Evolutionary conservation across 2,797 vertebrate species (phyloP).

Genomic region (Podarcis siculus): DNA sequence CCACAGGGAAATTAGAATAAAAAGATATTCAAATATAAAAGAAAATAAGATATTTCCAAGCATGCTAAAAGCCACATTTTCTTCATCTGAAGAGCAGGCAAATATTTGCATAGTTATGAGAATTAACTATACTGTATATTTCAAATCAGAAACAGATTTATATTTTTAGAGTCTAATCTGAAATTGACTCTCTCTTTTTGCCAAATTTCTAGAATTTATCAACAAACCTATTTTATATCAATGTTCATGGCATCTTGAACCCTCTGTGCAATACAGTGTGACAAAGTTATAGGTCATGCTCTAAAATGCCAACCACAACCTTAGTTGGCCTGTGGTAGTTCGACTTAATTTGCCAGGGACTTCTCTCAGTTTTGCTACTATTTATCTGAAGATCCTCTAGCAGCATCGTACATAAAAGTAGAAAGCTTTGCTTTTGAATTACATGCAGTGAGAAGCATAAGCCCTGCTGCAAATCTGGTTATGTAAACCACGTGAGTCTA

Average conservation of each 20-base stretch:
- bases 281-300: not conserved
- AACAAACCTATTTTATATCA: not conserved
- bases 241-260: not conserved
- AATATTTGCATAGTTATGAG: no score
- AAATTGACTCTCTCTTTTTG: not conserved
- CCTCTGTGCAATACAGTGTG: not conserved
- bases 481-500: constrained; percentile 34
- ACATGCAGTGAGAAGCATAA: not conserved
- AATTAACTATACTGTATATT: not conserved
- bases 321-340: accelerated
- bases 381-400: not conserved
- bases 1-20: no score
- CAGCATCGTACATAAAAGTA: not conserved
- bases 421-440: not conserved
- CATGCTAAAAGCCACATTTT: no score
- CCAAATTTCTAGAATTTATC: not conserved
- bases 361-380: not conserved
- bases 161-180: not conserved
- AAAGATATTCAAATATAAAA: no score
- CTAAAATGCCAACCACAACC: not conserved
- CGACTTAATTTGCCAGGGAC: accelerated
- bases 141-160: not conserved
- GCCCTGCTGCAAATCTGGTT: constrained; percentile 7
- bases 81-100: no score
- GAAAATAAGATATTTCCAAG: no score